Evolutionary conservation across 2,888 invertebrate species (phyloP), one percentile per base, ranked within the genome.

Genomic region (Smittia sp.): DNA sequence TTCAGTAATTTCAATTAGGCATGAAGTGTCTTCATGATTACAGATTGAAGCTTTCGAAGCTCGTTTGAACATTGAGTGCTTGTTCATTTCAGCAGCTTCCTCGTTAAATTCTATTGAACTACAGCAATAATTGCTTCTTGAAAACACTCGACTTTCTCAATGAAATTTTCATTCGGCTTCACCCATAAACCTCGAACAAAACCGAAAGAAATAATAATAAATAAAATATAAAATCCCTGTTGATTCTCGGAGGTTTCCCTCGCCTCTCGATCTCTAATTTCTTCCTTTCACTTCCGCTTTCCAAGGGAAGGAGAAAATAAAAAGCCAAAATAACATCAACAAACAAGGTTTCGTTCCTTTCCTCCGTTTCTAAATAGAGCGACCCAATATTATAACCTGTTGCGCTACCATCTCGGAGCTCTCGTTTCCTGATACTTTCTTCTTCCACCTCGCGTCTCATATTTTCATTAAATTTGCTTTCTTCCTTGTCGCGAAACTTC

Each of bases 341-440:
- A 70, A 67, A 70, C 69, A 70, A 70, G 52, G 69, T 70, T 68
- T n/a, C n/a, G n/a, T n/a, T n/a, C n/a, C n/a, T n/a, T n/a, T 70
- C 27, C 41, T 41, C 2, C 58, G 58, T 58, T 70, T 70, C 32
- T 54, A 54, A 70, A 39, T 67, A 52, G 52, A 68, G 20, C 41
- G 68, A 68, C 41, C 68, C 68, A 46, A 54, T 54, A 70, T 70
- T 39, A 32, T 58, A 70, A 70, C 69, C 69, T 70, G 69, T 70
- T 70, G 69, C 69, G 41, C 54, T n/a, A 52, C 52, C 7, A 22
- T 54, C 70, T 46, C 38, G 32, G 32, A 70, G 54, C 32, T 70
- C 46, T 68, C 46, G 41, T 20, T 68, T 68, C 52, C 68, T 68
- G 68, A n/a, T 62, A 18, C 2, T 24, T 63, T n/a, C 22, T 58